A percentile compares a stretch with the other conserved stretches of the same genome.
These are phyloP conservation scores for Unio pictorum DNA, from an alignment of 2,888 invertebrate genomes.

Conservation along the genomic window DNA sequence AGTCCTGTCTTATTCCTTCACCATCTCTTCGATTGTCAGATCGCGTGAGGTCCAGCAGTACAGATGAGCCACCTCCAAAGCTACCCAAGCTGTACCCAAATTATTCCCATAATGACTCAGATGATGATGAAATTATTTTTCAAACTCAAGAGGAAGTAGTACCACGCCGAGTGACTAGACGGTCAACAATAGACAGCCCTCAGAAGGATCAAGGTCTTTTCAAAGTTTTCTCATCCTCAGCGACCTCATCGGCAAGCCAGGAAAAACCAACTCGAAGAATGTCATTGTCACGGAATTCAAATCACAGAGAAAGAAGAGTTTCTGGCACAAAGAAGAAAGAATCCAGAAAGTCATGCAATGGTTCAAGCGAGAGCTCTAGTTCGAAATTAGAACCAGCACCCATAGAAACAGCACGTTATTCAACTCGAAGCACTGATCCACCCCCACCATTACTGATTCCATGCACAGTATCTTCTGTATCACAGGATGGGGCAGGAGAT, in stretches of 20 bases:
- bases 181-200: conserved; percentile 20
- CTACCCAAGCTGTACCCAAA: conserved; percentile 49
- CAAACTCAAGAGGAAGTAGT: conserved; percentile 23
- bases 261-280: too few species aligned
- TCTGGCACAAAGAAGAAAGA: too few species aligned
- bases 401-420: too few species aligned
- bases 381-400: too few species aligned
- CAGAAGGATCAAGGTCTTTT: conserved; percentile 6
- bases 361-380: too few species aligned
- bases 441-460: conserved; percentile 55
- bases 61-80: conserved; percentile 47
- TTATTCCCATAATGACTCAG: conserved; percentile 25
- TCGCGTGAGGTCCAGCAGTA: neutral
- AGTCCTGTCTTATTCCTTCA: conserved; percentile 29
- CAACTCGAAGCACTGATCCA: conserved; percentile 29
- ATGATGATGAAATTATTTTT: conserved; percentile 26
- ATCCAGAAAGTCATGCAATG: too few species aligned
- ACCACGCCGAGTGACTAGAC: conserved; percentile 42
- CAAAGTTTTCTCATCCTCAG: too few species aligned
- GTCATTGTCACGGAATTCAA: too few species aligned
- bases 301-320: neutral
- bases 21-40: conserved; percentile 17
- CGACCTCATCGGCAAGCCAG: too few species aligned
- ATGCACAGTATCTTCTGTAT: conserved; percentile 32
- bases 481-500: too few species aligned